These are phyloP conservation scores for Philonicus albiceps DNA, from an alignment of 2,888 invertebrate species.

Conservation along the genomic window DNA sequence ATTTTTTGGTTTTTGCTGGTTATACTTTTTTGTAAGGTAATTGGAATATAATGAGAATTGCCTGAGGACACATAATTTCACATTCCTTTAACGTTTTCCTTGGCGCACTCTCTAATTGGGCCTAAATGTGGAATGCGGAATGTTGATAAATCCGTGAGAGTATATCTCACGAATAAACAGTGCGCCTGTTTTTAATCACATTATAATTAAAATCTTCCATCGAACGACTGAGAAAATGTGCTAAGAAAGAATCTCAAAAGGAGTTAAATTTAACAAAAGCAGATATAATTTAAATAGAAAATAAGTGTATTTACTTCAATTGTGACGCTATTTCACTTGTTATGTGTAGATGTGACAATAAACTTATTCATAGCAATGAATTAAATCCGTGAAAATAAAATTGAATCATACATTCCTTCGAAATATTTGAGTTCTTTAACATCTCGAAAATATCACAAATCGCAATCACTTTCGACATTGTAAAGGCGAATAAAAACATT, in stretches of 20 bases:
- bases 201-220: not conserved
- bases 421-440: not conserved
- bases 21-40: constrained; percentile 9
- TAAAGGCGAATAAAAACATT: not conserved
- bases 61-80: constrained; percentile 16
- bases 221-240: not conserved
- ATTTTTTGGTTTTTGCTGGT: constrained; percentile 21
- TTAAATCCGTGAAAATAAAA: not conserved
- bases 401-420: not conserved
- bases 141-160: not conserved
- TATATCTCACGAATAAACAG: not conserved
- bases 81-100: constrained; percentile 14
- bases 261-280: not conserved
- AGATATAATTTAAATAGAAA: not conserved
- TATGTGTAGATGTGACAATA: not conserved
- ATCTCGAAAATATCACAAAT: not conserved
- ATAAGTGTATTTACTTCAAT: not conserved
- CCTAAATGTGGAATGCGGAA: not conserved
- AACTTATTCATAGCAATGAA: not conserved
- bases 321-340: not conserved
- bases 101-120: not conserved
- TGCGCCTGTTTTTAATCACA: not conserved
- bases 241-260: not conserved
- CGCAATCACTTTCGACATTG: not conserved
- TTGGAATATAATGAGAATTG: constrained; percentile 36